Conservation (phyloP, 30 jellyfish, hydroid and myxozoan species). For the Morbakka virulenta region DNA sequence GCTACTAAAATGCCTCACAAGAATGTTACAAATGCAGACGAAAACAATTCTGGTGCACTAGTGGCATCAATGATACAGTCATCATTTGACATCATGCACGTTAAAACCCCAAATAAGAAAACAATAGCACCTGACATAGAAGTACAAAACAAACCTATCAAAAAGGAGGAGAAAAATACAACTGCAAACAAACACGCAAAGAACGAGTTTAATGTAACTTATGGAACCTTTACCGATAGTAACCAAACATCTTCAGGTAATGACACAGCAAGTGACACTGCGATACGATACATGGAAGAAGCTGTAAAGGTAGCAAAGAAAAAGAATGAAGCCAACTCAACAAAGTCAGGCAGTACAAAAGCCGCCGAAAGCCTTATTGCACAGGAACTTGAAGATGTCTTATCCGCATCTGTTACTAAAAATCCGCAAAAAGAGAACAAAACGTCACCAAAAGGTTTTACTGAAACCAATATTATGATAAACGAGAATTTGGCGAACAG, state of each 20-base stretch:
- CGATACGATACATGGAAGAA: not conserved
- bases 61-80: not conserved
- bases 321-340: constrained; percentile 1
- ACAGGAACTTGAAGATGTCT: not conserved
- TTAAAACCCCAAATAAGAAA: too few species aligned
- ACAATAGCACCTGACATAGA: not conserved
- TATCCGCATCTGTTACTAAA: not conserved
- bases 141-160: not conserved
- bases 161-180: not conserved
- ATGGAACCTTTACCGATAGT: not conserved
- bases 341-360: constrained; percentile 4
- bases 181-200: not conserved
- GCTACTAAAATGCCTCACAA: not conserved
- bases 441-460: not conserved
- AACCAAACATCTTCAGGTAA: not conserved
- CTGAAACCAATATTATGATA: not conserved
- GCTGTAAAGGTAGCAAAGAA: not conserved
- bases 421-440: constrained; percentile 1
- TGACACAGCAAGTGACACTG: not conserved
- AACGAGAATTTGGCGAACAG: not conserved
- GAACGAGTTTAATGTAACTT: not conserved
- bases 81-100: not conserved
- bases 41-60: not conserved
- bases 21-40: not conserved
- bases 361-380: not conserved